Evolutionary conservation across 35 echinoderm and acorn worm species (phyloP), one percentile per base, ranked within the genome.

Genomic region (Stichopus chloronotus): DNA sequence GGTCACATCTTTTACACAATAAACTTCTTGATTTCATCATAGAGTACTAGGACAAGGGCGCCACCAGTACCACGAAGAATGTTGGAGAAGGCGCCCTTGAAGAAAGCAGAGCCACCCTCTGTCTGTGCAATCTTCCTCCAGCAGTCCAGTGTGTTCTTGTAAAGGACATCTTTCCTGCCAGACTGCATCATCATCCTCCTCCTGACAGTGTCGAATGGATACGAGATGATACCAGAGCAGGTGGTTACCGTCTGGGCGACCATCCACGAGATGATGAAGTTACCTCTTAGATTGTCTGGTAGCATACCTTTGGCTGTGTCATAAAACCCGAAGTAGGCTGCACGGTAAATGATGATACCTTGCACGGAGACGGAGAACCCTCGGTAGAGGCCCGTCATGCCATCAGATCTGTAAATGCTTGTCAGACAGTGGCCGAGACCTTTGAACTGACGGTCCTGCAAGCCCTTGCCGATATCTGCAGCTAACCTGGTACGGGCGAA

Each of bases 181-280:
- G 81, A 90, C 95, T 98, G 97, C 97, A 98, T 98, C 97, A 98
- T 98, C 97, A 98, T 98, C 92, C 97, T 95, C 81, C 97, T 92
- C 90, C 97, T 78, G 59, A 98, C 97, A 57, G 97, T 98, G 93
- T 98, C 97, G 59, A 98, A 98, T 80, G 97, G 97, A 87, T 98
- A 98, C 14, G 97, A 98, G 87, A 98, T 94, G 92, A 98, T 98
- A 52, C 97, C 97, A 11, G 97, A 98, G 89, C 95, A 94, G 30
- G 95, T 96, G 20, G 95, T 96, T 77, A 96, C 95, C 16, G 93
- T 94, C 83, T 96, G 95, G 56, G 95, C 95, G 9, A 98, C 93
- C 97, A 98, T 98, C 97, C 97, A 98, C 8, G 97, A 96, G 86
- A 98, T 94, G 57, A 98, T 65, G 88, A 98, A 81, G 68, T 92